Percentiles rank a stretch among this genome's conserved stretches.
These are phyloP conservation scores for Acipenser oxyrinchus DNA, from an alignment of 2,797 vertebrate species.

Conservation along the genomic window DNA sequence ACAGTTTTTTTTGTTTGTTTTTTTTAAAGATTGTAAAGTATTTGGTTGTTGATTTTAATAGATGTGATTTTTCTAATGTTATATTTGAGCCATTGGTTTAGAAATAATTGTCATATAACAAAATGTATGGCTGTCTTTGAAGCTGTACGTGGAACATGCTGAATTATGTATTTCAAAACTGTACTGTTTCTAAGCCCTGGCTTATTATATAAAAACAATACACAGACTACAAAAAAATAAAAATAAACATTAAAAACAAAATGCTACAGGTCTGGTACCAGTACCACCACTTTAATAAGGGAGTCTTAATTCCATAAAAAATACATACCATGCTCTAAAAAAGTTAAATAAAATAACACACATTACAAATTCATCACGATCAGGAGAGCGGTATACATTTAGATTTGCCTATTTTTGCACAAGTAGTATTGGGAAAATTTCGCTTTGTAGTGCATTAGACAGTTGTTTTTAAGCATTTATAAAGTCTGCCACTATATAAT, in stretches of 20 bases:
- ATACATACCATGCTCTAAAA: not conserved
- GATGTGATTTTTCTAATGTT: slow-evolving; percentile 7
- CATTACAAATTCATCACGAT: slow-evolving; percentile 20
- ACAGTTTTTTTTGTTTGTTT: not conserved
- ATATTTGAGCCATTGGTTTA: slow-evolving; percentile 4
- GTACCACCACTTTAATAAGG: slow-evolving; percentile 10
- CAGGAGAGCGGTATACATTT: slow-evolving; percentile 31
- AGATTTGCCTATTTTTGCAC: slow-evolving; percentile 68
- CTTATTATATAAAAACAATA: too few relatives aligned
- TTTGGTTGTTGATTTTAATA: slow-evolving; percentile 1
- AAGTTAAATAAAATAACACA: slow-evolving; percentile 1
- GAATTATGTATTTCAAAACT: slow-evolving; percentile 5
- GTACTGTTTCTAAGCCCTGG: too few relatives aligned
- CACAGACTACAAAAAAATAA: not conserved
- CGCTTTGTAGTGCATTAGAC: slow-evolving; percentile 67
- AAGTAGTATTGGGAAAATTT: slow-evolving; percentile 55
- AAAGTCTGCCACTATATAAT: slow-evolving; percentile 65
- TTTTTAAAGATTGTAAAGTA: not conserved
- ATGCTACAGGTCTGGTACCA: slow-evolving; percentile 15
- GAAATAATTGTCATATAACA: not conserved
- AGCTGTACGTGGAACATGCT: slow-evolving; percentile 12
- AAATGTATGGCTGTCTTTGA: not conserved
- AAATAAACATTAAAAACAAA: slow-evolving; percentile 8
- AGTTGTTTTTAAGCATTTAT: slow-evolving; percentile 71
- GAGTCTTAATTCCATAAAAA: slow-evolving; percentile 1